Evolutionary conservation across 37 sponge, comb jelly and placozoan species (phyloP).

Genomic region (Crambe crambe): DNA sequence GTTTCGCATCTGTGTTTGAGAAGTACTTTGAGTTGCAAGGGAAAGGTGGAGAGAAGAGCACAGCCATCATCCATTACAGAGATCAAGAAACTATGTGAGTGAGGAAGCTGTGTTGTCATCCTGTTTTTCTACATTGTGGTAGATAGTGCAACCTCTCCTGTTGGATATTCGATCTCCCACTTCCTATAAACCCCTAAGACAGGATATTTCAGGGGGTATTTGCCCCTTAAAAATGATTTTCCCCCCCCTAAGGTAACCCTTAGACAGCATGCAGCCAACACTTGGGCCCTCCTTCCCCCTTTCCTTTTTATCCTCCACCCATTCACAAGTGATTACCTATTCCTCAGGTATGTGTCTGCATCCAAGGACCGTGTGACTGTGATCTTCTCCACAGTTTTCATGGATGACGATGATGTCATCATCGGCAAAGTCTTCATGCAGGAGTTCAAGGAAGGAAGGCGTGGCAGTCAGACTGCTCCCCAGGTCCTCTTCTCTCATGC

Average conservation of each 20-base stretch:
- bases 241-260: too few relatives aligned
- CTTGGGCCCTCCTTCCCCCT: neutral
- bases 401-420: slow-evolving; percentile 94
- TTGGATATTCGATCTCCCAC: too few relatives aligned
- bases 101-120: too few relatives aligned
- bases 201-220: too few relatives aligned
- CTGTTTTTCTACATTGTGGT: too few relatives aligned
- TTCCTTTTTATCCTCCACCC: neutral
- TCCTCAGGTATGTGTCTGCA: slow-evolving; percentile 88
- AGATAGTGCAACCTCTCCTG: too few relatives aligned
- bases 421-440: slow-evolving; percentile 98
- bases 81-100: slow-evolving; percentile 95
- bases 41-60: slow-evolving; percentile 53
- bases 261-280: too few relatives aligned
- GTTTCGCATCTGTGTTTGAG: slow-evolving; percentile 96
- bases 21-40: slow-evolving; percentile 93
- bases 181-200: too few relatives aligned
- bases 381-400: slow-evolving; percentile 96
- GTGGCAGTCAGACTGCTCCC: slow-evolving; percentile 89
- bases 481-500: slow-evolving; percentile 93
- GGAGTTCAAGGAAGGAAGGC: slow-evolving; percentile 94
- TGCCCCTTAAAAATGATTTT: too few relatives aligned
- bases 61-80: slow-evolving; percentile 93
- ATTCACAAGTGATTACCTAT: neutral
- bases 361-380: slow-evolving; percentile 95